phyloP scores from a whole-genome alignment of 2,797 vertebrate species.

The Acridotheres tristis region DNA sequence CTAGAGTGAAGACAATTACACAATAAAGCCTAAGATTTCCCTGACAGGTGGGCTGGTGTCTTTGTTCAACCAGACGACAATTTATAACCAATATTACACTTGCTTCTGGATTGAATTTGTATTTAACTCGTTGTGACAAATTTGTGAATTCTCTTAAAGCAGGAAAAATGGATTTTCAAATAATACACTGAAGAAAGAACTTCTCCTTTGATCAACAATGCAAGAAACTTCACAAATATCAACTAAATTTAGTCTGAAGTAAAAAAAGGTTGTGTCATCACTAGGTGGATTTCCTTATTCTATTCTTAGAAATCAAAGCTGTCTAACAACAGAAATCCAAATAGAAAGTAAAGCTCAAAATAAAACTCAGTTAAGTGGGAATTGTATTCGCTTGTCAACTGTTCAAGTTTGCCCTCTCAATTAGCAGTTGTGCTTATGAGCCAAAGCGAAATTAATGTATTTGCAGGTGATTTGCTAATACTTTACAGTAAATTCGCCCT shows the following conservation, averaged over 20 bases:
- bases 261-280: not conserved
- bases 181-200: not conserved
- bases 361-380: not conserved
- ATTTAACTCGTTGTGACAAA: not conserved
- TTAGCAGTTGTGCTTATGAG: not conserved
- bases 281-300: not conserved
- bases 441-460: not conserved
- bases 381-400: not conserved
- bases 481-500: not conserved
- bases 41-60: not conserved
- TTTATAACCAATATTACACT: not conserved
- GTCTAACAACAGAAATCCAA: not conserved
- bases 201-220: not conserved
- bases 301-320: not conserved
- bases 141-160: not conserved
- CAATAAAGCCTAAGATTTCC: not conserved
- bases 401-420: not conserved
- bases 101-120: not conserved
- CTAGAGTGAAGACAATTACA: not conserved
- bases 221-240: not conserved
- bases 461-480: not conserved
- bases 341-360: not conserved
- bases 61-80: accelerated
- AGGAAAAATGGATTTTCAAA: not conserved
- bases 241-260: not conserved